These are phyloP conservation scores for Thera britannica DNA, from an alignment of 2,888 invertebrate genomes.

Conservation along the genomic window DNA sequence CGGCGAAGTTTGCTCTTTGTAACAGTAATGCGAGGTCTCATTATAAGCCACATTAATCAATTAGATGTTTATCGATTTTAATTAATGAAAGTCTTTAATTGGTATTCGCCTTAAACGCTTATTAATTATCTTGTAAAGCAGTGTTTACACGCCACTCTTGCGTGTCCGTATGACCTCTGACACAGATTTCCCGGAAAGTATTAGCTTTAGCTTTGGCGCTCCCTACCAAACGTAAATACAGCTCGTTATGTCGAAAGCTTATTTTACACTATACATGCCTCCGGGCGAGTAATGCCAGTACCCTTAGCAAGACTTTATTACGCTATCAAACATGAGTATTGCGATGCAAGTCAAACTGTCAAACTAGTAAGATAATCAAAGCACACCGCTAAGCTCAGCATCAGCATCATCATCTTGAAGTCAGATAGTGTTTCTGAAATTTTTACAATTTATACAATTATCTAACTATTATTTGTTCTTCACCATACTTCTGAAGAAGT, in stretches of 20 bases:
- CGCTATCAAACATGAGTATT: neutral
- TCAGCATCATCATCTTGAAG: too few relatives aligned
- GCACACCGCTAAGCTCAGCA: too few relatives aligned
- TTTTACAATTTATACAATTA: too few relatives aligned
- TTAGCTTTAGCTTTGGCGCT: constrained; percentile 64
- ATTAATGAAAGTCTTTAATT: constrained; percentile 68
- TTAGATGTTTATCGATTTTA: constrained; percentile 59
- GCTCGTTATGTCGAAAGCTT: constrained; percentile 72
- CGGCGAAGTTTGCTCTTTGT: constrained; percentile 19
- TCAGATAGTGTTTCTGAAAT: too few relatives aligned
- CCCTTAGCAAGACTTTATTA: constrained; percentile 1
- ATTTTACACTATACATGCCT: constrained; percentile 61
- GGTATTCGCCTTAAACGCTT: constrained; percentile 61
- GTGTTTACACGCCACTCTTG: constrained; percentile 61
- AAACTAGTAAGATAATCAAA: too few relatives aligned
- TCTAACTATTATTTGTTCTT: too few relatives aligned
- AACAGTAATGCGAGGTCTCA: constrained; percentile 48
- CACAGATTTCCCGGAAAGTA: constrained; percentile 69
- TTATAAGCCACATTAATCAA: constrained; percentile 55
- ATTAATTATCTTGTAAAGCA: constrained; percentile 69
- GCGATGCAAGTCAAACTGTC: too few relatives aligned
- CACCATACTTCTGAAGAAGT: too few relatives aligned
- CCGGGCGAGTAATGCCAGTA: constrained; percentile 43
- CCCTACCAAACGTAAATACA: constrained; percentile 55
- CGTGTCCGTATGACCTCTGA: constrained; percentile 67